phyloP scores from a whole-genome alignment of 2,113 vertebrate genomes.

The Oceanites oceanicus region DNA sequence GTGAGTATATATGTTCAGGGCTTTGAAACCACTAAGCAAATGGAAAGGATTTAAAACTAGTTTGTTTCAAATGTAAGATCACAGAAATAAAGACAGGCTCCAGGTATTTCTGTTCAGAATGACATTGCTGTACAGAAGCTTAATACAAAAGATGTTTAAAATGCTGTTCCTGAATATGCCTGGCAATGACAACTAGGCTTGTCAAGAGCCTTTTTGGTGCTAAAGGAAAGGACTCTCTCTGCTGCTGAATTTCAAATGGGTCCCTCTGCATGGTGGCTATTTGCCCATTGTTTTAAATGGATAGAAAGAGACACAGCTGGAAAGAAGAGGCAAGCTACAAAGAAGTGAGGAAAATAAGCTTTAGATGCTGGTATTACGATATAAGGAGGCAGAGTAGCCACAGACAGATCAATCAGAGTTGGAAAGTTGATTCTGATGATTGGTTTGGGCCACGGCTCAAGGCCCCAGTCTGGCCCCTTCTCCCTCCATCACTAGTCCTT shows the following conservation, averaged over 20 bases:
- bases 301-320: not conserved
- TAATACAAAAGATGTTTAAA: not conserved
- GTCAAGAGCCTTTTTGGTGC: not conserved
- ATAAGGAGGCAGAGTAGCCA: not conserved
- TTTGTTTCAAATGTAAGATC: not conserved
- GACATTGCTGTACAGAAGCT: not conserved
- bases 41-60: constrained; percentile 10
- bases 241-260: not conserved
- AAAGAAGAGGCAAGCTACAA: not conserved
- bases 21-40: not conserved
- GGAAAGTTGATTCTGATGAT: rapidly evolving
- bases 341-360: not conserved
- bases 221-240: not conserved
- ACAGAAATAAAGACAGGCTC: not conserved
- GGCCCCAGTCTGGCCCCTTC: not conserved
- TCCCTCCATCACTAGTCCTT: not conserved
- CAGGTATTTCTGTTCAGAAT: not conserved
- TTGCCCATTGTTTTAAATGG: not conserved
- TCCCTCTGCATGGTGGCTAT: not conserved
- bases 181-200: not conserved
- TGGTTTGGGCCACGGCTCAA: not conserved
- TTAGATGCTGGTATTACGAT: not conserved
- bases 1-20: not conserved
- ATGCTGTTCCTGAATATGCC: not conserved
- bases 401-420: not conserved